Conservation (phyloP, 2,797 vertebrate species). For the Myotis pilosus region DNA sequence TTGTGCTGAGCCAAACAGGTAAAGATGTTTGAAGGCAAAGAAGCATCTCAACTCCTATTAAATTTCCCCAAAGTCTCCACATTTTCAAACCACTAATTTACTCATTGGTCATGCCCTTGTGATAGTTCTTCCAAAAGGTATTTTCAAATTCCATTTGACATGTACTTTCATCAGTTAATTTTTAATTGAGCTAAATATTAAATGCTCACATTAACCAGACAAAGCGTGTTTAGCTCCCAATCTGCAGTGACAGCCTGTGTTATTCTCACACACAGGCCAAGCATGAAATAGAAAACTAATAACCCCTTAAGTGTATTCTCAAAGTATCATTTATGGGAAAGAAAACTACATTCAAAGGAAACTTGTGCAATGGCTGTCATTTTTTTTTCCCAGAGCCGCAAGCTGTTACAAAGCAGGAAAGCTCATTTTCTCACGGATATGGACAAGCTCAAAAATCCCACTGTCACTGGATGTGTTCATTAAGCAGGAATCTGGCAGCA, state of each 20-base stretch:
- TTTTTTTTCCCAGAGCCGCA: constrained; percentile 55
- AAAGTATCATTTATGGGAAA: constrained; percentile 79
- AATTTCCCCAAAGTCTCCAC: neutral
- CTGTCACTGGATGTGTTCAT: constrained; percentile 80
- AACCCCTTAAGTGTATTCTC: constrained; percentile 74
- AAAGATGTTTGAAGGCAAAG: neutral
- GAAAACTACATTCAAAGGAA: constrained; percentile 74
- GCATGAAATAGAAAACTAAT: constrained; percentile 75
- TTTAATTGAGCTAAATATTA: constrained; percentile 76
- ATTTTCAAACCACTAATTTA: constrained; percentile 44
- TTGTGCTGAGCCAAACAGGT: neutral
- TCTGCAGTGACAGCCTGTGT: constrained; percentile 73
- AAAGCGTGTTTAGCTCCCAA: constrained; percentile 58
- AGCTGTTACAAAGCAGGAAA: constrained; percentile 74
- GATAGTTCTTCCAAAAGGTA: constrained; percentile 42
- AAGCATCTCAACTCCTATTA: neutral
- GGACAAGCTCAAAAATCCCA: constrained; percentile 76
- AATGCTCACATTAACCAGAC: constrained; percentile 62
- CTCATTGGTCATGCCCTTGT: constrained; percentile 45
- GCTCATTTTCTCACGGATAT: constrained; percentile 76
- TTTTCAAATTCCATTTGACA: constrained; percentile 63
- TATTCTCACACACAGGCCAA: constrained; percentile 73
- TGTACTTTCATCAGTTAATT: constrained; percentile 70
- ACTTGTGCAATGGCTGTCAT: constrained; percentile 77
- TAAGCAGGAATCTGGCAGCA: constrained; percentile 70